Evolutionary conservation across 2,888 invertebrate species (phyloP).

Genomic region (Branchipolynoe longqiensis): DNA sequence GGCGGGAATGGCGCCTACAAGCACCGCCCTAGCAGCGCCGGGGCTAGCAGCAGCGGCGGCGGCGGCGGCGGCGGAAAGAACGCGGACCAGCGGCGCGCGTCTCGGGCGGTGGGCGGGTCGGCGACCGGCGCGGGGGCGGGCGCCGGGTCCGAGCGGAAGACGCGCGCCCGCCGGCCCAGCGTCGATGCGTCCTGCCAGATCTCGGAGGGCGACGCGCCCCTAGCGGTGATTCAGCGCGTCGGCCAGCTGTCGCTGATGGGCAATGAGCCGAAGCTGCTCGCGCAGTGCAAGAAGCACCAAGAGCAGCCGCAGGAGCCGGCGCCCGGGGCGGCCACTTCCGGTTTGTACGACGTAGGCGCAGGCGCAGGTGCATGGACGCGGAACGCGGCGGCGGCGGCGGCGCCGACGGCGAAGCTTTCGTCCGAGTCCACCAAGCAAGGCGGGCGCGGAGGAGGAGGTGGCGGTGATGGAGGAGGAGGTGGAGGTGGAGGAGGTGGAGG

Average conservation of each 20-base stretch:
- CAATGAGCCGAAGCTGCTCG: not conserved
- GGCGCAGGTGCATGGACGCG: too few relatives aligned
- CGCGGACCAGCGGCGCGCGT: not conserved
- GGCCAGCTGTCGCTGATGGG: not conserved
- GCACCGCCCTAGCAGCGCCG: not conserved
- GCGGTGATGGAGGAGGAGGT: not conserved
- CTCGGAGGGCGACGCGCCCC: constrained; percentile 35
- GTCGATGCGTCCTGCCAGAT: constrained; percentile 45
- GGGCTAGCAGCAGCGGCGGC: not conserved
- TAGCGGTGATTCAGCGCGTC: constrained; percentile 8
- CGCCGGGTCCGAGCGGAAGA: not conserved
- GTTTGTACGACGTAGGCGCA: too few relatives aligned
- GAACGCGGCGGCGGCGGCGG: too few relatives aligned
- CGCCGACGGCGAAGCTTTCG: too few relatives aligned
- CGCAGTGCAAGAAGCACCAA: not conserved
- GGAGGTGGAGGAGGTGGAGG: not conserved
- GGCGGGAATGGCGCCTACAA: not conserved
- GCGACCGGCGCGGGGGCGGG: not conserved
- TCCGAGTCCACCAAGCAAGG: too few relatives aligned
- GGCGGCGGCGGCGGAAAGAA: not conserved
- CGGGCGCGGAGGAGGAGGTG: not conserved
- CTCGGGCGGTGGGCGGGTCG: not conserved
- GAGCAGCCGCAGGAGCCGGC: not conserved
- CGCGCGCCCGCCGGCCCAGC: constrained; percentile 3
- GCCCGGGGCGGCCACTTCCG: not conserved